These are phyloP conservation scores for Anthoscopus minutus DNA, from an alignment of 2,113 vertebrate genomes.

Conservation along the genomic window DNA sequence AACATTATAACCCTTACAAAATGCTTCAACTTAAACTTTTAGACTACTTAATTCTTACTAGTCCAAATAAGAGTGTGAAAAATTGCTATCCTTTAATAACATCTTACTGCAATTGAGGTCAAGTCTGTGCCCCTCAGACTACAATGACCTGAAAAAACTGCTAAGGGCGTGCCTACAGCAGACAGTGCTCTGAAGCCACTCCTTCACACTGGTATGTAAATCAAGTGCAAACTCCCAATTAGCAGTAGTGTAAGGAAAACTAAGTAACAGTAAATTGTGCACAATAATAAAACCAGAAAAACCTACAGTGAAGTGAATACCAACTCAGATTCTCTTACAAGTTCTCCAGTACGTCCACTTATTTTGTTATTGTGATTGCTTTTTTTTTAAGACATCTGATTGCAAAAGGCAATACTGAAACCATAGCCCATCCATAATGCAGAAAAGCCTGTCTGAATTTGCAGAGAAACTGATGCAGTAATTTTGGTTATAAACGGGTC, in stretches of 20 bases:
- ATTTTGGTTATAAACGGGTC: not conserved
- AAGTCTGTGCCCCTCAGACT: fast-evolving
- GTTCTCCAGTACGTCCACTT: not conserved
- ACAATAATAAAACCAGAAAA: not conserved
- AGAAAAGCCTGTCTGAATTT: not conserved
- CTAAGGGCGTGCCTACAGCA: not conserved
- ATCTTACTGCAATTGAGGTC: not conserved
- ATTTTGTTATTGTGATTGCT: not conserved
- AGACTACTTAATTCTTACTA: not conserved
- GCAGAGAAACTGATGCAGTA: not conserved
- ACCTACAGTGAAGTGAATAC: not conserved
- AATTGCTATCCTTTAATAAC: not conserved
- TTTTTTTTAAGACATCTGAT: not conserved
- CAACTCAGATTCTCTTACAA: not conserved
- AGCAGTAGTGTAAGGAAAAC: not conserved
- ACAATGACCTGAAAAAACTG: not conserved
- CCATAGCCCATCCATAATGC: not conserved
- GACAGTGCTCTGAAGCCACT: not conserved
- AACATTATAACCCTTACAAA: not conserved
- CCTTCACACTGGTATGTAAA: not conserved
- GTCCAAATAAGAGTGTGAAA: not conserved
- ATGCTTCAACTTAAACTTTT: not conserved
- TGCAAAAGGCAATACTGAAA: not conserved
- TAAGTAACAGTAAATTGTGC: not conserved
- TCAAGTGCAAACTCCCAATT: not conserved